phyloP scores from a whole-genome alignment of 1,140 invertebrate species.

The Lepidurus arcticus region DNA sequence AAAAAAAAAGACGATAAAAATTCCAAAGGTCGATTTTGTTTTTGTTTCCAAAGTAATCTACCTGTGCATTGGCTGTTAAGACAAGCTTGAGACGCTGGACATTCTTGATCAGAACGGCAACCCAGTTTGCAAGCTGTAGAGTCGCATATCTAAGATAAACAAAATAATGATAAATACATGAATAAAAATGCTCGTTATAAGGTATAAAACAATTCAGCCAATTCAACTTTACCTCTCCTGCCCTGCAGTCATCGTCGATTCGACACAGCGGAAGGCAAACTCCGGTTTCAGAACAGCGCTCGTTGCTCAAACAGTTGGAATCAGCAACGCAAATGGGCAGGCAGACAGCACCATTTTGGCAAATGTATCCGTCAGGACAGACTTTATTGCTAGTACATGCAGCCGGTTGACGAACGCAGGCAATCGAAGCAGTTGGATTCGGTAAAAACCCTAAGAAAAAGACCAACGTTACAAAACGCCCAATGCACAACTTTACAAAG shows the following conservation, averaged over 20 bases:
- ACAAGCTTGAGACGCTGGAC: conserved; percentile 61
- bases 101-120: conserved; percentile 73
- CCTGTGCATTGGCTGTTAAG: conserved; percentile 63
- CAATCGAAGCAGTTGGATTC: conserved; percentile 67
- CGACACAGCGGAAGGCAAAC: conserved; percentile 66
- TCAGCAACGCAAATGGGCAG: conserved; percentile 67
- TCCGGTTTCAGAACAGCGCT: conserved; percentile 51
- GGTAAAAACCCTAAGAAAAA: conserved; percentile 50
- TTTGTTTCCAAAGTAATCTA: too few relatives aligned
- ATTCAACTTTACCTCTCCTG: conserved; percentile 52
- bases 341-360: conserved; percentile 60
- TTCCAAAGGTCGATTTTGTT: conserved; percentile 36
- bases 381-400: conserved; percentile 66
- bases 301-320: conserved; percentile 68
- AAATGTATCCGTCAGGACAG: conserved; percentile 58
- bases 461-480: too few relatives aligned
- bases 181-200: too few relatives aligned
- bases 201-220: too few relatives aligned
- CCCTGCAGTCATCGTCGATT: conserved; percentile 69
- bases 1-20: not conserved
- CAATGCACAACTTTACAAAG: too few relatives aligned
- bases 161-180: too few relatives aligned
- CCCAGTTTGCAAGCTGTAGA: conserved; percentile 67
- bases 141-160: conserved; percentile 57
- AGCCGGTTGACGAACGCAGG: conserved; percentile 67